phyloP scores from a whole-genome alignment of 1,140 invertebrate genomes.

The Pseudomyrmex dendroicus region DNA sequence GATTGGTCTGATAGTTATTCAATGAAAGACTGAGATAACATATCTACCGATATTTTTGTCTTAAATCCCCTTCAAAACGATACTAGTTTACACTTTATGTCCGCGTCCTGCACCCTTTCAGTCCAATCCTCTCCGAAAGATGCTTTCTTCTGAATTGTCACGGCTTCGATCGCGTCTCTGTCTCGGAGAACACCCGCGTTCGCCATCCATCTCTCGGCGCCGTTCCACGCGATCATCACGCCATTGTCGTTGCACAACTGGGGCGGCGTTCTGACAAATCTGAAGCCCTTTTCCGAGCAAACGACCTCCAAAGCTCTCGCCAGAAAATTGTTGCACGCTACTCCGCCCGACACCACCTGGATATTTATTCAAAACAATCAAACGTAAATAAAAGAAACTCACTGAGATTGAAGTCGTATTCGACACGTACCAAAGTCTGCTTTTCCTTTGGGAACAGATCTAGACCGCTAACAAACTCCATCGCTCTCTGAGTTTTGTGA shows the following conservation, averaged over 20 bases:
- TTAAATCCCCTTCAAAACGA: constrained; percentile 81
- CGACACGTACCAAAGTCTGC: constrained; percentile 86
- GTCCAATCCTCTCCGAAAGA: constrained; percentile 87
- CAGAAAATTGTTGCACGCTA: constrained; percentile 96
- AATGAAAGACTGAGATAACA: not conserved
- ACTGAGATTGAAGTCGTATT: too few species aligned
- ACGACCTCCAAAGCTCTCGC: constrained; percentile 88
- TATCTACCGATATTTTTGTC: not conserved
- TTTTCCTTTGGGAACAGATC: constrained; percentile 86
- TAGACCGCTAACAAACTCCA: constrained; percentile 89
- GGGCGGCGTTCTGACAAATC: constrained; percentile 91
- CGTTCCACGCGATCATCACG: constrained; percentile 99
- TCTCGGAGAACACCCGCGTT: constrained; percentile 83
- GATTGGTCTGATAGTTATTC: not conserved
- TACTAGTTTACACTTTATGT: constrained; percentile 88
- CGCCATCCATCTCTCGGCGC: constrained; percentile 90
- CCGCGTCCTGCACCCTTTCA: constrained; percentile 84
- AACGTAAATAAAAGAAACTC: too few species aligned
- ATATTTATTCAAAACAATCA: constrained; percentile 55
- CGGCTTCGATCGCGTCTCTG: constrained; percentile 83
- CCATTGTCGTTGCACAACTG: constrained; percentile 98
- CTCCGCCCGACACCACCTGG: constrained; percentile 97
- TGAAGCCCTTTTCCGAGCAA: constrained; percentile 88
- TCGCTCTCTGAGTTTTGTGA: constrained; percentile 92
- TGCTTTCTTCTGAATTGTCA: constrained; percentile 84